Conservation (phyloP, 2,888 invertebrate genomes). For the Amphipoea lucens region DNA sequence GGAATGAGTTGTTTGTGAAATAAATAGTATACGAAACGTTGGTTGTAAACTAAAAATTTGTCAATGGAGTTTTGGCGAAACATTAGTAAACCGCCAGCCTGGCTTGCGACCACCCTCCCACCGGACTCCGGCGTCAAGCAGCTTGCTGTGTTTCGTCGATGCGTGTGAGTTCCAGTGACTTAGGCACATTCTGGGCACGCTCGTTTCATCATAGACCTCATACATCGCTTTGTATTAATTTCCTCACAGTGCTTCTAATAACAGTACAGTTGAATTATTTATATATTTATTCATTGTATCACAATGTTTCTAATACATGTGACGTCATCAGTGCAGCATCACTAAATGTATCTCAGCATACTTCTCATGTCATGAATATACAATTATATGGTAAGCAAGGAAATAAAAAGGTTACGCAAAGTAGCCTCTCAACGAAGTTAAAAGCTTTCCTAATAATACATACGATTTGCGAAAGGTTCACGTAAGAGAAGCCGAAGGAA, state of each 20-base stretch:
- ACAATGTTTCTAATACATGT: not conserved
- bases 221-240: not conserved
- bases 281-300: not conserved
- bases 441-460: conserved; percentile 52
- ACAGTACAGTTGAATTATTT: not conserved
- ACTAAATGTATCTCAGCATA: conserved; percentile 21
- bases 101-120: too few relatives aligned
- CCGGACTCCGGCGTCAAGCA: too few relatives aligned
- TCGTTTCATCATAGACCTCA: too few relatives aligned
- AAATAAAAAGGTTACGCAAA: conserved; percentile 52
- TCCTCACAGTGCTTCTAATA: not conserved
- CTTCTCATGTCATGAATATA: conserved; percentile 50
- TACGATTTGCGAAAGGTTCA: conserved; percentile 44
- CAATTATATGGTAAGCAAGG: conserved; percentile 46
- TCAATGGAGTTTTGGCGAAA: too few relatives aligned
- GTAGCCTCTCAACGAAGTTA: conserved; percentile 51
- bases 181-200: too few relatives aligned
- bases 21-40: too few relatives aligned
- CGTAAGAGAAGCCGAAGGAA: not conserved
- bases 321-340: conserved; percentile 15
- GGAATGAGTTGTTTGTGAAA: too few relatives aligned
- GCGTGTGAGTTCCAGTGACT: too few relatives aligned
- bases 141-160: too few relatives aligned
- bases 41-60: too few relatives aligned
- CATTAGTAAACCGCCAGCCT: too few relatives aligned